A percentile compares a stretch with the other conserved stretches of the same genome.
These are phyloP conservation scores for Gallinago paraguaiae DNA, from an alignment of 2,113 vertebrate genomes.

Conservation along the genomic window DNA sequence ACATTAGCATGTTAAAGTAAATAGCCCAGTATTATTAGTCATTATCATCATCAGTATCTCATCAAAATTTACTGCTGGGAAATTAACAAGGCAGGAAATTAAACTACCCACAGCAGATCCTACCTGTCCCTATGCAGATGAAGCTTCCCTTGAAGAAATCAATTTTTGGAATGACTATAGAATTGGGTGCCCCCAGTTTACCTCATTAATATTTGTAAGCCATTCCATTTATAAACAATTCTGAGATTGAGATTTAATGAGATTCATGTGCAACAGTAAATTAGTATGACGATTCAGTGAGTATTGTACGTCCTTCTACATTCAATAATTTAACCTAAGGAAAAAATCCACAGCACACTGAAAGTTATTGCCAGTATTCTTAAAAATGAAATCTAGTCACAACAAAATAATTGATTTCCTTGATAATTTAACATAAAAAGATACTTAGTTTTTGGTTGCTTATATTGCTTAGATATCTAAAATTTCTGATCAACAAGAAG, in stretches of 20 bases:
- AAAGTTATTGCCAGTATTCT: not conserved
- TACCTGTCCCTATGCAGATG: not conserved
- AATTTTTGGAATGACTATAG: not conserved
- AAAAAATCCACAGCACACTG: not conserved
- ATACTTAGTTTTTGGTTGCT: not conserved
- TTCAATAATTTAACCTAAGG: not conserved
- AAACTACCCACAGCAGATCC: not conserved
- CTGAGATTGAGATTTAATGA: not conserved
- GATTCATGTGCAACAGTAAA: not conserved
- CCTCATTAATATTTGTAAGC: not conserved
- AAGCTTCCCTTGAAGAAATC: not conserved
- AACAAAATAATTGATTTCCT: not conserved
- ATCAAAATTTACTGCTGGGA: not conserved
- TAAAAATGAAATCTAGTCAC: not conserved
- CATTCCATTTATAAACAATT: not conserved
- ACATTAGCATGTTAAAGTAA: not conserved
- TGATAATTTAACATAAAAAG: not conserved
- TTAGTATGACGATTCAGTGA: not conserved
- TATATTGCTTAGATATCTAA: not conserved
- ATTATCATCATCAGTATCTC: not conserved
- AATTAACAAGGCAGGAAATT: conserved; percentile 26
- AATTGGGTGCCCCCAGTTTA: accelerated
- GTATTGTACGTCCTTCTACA: not conserved
- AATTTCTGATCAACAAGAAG: not conserved
- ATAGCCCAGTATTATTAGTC: not conserved